These are phyloP conservation scores for Baccha elongata DNA, from an alignment of 2,888 invertebrate genomes.

Conservation along the genomic window DNA sequence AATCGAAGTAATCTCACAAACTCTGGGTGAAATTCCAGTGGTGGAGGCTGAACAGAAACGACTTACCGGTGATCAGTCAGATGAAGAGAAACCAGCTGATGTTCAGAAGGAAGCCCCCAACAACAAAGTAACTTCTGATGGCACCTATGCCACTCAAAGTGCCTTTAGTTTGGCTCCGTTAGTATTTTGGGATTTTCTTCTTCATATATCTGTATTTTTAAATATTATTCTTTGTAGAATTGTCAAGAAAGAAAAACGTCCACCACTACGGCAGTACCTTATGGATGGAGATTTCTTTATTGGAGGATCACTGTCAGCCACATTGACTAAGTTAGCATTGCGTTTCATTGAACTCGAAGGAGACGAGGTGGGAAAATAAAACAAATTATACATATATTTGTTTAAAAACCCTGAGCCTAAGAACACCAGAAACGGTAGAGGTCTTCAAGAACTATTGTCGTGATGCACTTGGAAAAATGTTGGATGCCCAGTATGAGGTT, in stretches of 20 bases:
- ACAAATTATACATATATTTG: constrained; percentile 84
- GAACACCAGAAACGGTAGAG: constrained; percentile 86
- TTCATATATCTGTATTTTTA: constrained; percentile 16
- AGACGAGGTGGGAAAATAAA: constrained; percentile 79
- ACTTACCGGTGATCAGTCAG: constrained; percentile 87
- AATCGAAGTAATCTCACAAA: constrained; percentile 88
- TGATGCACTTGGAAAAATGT: constrained; percentile 91
- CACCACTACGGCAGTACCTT: constrained; percentile 92
- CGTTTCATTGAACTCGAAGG: constrained; percentile 84
- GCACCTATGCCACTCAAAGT: constrained; percentile 99
- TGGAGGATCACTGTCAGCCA: constrained; percentile 95
- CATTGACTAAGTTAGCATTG: constrained; percentile 94
- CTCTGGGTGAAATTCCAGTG: constrained; percentile 87
- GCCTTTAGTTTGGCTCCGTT: constrained; percentile 93
- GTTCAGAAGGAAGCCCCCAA: constrained; percentile 78
- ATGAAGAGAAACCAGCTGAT: constrained; percentile 80
- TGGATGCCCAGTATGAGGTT: constrained; percentile 90
- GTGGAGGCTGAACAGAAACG: constrained; percentile 87
- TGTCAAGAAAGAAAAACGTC: constrained; percentile 87
- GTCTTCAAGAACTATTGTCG: constrained; percentile 90
- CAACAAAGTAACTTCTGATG: constrained; percentile 95
- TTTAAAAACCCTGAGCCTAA: constrained; percentile 88
- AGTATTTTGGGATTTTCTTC: constrained; percentile 78
- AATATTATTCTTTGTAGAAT: constrained; percentile 78
- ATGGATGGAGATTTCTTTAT: constrained; percentile 98